Percentiles rank a stretch among this genome's conserved stretches.
These are phyloP conservation scores for Proales similis DNA, from an alignment of 1,140 invertebrate genomes.

Conservation along the genomic window DNA sequence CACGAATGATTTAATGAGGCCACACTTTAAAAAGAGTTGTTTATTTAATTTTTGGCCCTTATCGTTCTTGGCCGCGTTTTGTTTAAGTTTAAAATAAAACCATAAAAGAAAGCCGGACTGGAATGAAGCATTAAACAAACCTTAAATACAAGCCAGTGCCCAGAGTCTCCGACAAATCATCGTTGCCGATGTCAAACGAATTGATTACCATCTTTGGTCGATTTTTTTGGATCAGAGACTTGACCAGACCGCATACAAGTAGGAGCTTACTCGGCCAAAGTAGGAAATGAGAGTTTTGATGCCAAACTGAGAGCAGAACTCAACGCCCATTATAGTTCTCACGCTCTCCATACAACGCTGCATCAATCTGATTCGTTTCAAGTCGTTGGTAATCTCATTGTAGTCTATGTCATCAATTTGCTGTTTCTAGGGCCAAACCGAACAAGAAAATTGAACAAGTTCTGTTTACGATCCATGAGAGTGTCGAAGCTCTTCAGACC, in stretches of 20 bases:
- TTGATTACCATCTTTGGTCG: background rate
- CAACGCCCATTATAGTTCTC: conserved; percentile 12
- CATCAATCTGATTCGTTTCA: background rate
- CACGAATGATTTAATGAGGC: conserved; percentile 33
- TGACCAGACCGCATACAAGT: background rate
- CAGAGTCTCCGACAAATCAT: conserved; percentile 20
- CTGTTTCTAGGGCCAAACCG: no score
- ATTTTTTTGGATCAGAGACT: background rate
- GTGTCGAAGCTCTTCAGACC: conserved; percentile 3
- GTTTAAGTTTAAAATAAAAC: no score
- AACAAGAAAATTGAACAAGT: background rate
- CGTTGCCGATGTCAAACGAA: background rate
- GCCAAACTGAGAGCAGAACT: conserved; percentile 6
- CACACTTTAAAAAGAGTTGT: no score
- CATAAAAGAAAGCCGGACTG: no score
- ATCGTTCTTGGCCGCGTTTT: no score
- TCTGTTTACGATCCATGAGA: conserved; percentile 24
- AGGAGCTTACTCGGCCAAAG: conserved; percentile 3
- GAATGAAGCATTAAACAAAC: no score
- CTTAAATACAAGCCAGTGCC: conserved; percentile 29
- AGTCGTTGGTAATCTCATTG: conserved; percentile 15
- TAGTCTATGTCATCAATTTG: background rate
- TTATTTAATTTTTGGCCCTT: no score
- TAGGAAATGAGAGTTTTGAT: conserved; percentile 9
- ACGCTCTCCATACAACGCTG: conserved; percentile 4